These are phyloP conservation scores for Amia ocellicauda DNA, from an alignment of 2,113 vertebrate species.

Conservation along the genomic window DNA sequence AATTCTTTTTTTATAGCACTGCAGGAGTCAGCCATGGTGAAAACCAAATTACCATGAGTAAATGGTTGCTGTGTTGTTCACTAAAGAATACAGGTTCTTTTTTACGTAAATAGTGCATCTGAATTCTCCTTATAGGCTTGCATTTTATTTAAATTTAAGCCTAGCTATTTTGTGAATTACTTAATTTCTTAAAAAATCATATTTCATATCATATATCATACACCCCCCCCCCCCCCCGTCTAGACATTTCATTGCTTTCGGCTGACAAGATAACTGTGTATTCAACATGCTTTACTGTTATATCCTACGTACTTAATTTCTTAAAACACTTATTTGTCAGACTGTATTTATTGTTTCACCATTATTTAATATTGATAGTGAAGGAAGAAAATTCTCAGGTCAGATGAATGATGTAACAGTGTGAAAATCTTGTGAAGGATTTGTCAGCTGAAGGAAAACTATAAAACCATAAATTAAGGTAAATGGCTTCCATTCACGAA, in stretches of 20 bases:
- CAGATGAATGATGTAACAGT: too few species aligned
- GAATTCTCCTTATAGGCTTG: not conserved
- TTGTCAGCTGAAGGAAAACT: too few species aligned
- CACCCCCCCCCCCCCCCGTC: too few species aligned
- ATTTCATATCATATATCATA: not conserved
- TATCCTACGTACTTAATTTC: too few species aligned
- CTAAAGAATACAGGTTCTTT: conserved; percentile 42
- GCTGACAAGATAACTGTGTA: not conserved
- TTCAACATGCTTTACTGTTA: too few species aligned
- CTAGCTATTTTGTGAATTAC: not conserved
- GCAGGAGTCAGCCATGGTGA: conserved; percentile 43
- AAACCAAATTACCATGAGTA: conserved; percentile 62
- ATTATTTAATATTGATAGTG: too few species aligned
- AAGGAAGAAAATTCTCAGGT: too few species aligned
- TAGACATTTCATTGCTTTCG: not conserved
- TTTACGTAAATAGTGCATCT: conserved; percentile 29
- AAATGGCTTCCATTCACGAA: too few species aligned
- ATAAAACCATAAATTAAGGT: too few species aligned
- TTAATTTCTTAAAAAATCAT: not conserved
- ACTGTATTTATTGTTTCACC: too few species aligned
- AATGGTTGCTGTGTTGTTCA: conserved; percentile 45
- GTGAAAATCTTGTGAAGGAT: too few species aligned
- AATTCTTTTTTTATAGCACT: conserved; percentile 46
- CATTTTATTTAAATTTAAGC: not conserved
- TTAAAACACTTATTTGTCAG: too few species aligned